A percentile compares a stretch with the other conserved stretches of the same genome.
phyloP scores from a whole-genome alignment of 2,113 vertebrate genomes.

The Vulpes lagopus region DNA sequence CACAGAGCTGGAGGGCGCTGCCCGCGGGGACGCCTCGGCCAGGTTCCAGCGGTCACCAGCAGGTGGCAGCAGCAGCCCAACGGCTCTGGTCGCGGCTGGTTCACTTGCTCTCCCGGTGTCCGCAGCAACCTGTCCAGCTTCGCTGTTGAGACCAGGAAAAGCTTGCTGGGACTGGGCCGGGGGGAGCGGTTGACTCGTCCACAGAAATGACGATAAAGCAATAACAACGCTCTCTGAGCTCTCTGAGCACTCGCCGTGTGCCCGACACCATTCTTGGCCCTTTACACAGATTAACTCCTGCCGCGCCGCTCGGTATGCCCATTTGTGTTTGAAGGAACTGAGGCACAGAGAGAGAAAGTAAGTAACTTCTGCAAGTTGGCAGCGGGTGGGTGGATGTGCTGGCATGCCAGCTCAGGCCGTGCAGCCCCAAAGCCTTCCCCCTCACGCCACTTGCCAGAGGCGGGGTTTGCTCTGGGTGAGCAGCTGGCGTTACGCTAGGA shows the following conservation, averaged over 20 bases:
- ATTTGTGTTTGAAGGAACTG: background rate
- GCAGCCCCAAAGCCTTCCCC: background rate
- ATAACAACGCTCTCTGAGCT: background rate
- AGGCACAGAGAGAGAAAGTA: background rate
- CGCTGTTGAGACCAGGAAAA: background rate
- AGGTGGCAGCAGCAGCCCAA: constrained; percentile 21
- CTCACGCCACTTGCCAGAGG: background rate
- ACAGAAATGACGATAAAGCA: background rate
- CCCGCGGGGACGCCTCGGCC: background rate
- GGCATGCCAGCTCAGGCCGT: background rate
- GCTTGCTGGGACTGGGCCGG: fast-evolving
- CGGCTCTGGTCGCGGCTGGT: fast-evolving
- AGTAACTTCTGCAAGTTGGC: no score
- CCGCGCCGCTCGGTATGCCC: background rate
- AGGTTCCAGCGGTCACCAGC: background rate
- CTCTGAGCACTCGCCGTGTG: background rate
- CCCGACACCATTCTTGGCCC: background rate
- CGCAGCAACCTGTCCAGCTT: fast-evolving
- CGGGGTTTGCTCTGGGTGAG: background rate
- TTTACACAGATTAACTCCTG: fast-evolving
- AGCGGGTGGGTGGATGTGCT: no score
- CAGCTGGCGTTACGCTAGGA: no score
- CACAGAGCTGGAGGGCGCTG: fast-evolving
- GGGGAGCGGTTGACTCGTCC: background rate
- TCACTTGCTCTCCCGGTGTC: background rate